A percentile compares a stretch with the other conserved stretches of the same genome.
Evolutionary conservation across 2,888 invertebrate genomes (phyloP).

Genomic region (Tupiocoris notatus): DNA sequence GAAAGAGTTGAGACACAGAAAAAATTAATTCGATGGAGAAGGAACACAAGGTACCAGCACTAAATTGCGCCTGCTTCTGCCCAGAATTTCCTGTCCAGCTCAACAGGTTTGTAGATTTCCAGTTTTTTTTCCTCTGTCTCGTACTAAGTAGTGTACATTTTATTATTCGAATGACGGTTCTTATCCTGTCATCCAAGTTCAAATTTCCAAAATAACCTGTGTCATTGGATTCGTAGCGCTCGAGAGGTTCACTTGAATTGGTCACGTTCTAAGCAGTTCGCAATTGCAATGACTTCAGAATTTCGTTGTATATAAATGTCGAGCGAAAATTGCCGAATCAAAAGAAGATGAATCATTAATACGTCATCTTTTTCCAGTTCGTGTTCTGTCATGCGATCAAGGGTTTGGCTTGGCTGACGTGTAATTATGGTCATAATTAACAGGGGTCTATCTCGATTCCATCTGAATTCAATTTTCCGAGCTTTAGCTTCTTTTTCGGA

Average conservation of each 20-base stretch:
- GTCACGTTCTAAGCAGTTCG: too few species aligned
- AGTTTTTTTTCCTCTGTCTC: not conserved
- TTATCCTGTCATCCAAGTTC: not conserved
- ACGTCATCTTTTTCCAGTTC: not conserved
- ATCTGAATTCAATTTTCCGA: not conserved
- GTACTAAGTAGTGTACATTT: not conserved
- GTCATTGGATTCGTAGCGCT: too few species aligned
- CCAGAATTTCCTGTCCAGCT: conserved; percentile 32
- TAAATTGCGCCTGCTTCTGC: conserved; percentile 30
- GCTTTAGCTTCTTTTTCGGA: not conserved
- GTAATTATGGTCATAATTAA: not conserved
- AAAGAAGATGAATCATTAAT: too few species aligned
- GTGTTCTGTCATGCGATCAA: not conserved
- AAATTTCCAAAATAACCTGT: too few species aligned
- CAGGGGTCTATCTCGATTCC: not conserved
- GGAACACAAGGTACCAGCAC: conserved; percentile 31
- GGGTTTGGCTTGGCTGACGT: not conserved
- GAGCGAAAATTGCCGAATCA: too few species aligned
- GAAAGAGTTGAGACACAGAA: not conserved
- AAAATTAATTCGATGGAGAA: conserved; percentile 33
- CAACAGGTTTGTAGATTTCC: conserved; percentile 32
- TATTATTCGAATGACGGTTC: not conserved
- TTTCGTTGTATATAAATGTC: too few species aligned
- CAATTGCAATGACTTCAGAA: too few species aligned
- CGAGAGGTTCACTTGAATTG: too few species aligned